Base-by-base conservation (phyloP, 2,113 vertebrate species). In the Tupaia tana region DNA sequence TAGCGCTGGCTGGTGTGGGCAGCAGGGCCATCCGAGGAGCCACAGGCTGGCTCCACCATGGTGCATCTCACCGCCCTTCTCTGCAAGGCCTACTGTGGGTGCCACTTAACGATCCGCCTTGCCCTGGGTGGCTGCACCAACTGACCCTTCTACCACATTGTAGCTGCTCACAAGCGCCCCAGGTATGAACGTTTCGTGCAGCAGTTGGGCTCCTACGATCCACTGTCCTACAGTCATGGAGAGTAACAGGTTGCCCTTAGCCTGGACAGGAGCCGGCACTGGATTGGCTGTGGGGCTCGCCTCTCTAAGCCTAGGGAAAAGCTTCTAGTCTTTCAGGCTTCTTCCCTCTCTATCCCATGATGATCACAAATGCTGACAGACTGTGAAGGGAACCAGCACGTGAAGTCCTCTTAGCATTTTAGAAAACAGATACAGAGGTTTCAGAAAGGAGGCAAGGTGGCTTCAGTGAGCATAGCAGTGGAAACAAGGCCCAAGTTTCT, bases 251-350 rank as follows among this genome's bases (percentile, higher is more conserved):
- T 99, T 31, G 98, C 99, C 93, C 99, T 99, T 96, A 99, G 99
- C 97, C 98, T 98, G 7, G 99, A 99, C 69, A 98, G 99, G 52
- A 98, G 99, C 80, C 99, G 99, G 54, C 97, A 99, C 97, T 99
- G 99, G 99, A 98, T 99, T 14, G 99, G 99, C 88, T 99, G 99
- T 69, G 99, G 99, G 0, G 99, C 99, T 6, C 99, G 99, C 89
- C 98, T 99, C 0, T 98, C 99, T 5, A 99, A 99, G 83, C 99
- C 99, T 0, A 98, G 99, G 70, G 99, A 99, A 90, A 99, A 99
- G 96, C 99, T 99, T 34, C 97, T 99, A 98, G 98, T 81, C 97
- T 98, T 73, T 85, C 97, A 61, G 98, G 98, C 29, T 98, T 98
- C 96, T 97, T 98, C 87, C 98, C 98, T 56, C 95, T 98, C 78